A percentile compares a stretch with the other conserved stretches of the same genome.
Conservation (phyloP, 1,140 invertebrate species). For the Drosophila athabasca region DNA sequence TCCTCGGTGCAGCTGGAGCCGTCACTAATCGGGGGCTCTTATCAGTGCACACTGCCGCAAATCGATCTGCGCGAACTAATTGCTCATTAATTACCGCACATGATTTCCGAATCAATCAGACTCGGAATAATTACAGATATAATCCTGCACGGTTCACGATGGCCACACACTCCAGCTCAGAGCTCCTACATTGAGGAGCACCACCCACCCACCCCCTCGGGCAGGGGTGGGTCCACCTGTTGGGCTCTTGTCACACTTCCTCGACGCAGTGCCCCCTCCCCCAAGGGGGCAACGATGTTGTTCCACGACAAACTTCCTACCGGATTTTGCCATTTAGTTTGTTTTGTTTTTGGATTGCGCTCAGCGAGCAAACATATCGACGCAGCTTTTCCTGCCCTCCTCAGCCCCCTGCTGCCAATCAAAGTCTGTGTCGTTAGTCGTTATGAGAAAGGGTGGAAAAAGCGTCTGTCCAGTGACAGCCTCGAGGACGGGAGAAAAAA, state of each 20-base stretch:
- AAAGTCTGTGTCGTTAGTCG: conserved; percentile 42
- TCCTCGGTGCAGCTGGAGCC: background rate
- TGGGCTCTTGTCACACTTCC: conserved; percentile 19
- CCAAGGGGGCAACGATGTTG: conserved; percentile 21
- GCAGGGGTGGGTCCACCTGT: conserved; percentile 16
- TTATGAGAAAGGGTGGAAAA: conserved; percentile 32
- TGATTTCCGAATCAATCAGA: conserved; percentile 49
- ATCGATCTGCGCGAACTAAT: conserved; percentile 25
- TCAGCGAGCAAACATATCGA: conserved; percentile 65
- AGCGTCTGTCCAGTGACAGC: conserved; percentile 48
- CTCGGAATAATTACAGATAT: conserved; percentile 42
- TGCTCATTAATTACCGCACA: conserved; percentile 52
- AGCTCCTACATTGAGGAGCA: no score
- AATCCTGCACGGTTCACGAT: conserved; percentile 22
- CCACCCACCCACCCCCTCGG: no score
- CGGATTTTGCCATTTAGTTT: conserved; percentile 48
- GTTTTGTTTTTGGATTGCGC: conserved; percentile 48
- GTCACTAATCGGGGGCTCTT: conserved; percentile 12
- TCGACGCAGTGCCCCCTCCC: background rate
- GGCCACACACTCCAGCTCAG: background rate
- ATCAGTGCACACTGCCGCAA: conserved; percentile 14
- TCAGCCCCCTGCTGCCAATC: conserved; percentile 51
- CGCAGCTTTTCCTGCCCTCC: conserved; percentile 44
- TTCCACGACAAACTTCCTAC: conserved; percentile 21
- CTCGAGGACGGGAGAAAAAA: conserved; percentile 29